Evolutionary conservation across 2,797 vertebrate genomes (phyloP), one percentile per base, ranked within the genome.

Genomic region (Garrulus glandarius): DNA sequence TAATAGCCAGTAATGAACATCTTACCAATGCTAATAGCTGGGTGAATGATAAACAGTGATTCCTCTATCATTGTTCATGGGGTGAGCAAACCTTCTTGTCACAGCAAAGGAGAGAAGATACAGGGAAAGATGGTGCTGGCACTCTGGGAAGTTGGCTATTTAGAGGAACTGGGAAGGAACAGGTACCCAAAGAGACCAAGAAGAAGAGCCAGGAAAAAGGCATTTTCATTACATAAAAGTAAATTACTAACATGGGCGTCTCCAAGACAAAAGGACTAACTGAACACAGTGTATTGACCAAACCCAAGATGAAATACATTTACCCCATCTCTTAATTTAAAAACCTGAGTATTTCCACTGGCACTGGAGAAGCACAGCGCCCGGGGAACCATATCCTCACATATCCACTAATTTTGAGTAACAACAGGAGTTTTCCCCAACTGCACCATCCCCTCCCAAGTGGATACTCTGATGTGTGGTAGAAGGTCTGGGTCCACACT

Each of bases 1-100:
- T 81, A 94, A 95, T 19, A 87, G 95, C 72, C 87, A 47, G 39
- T 93, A 92, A 95, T 72, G 87, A 96, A 82, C 79, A 85, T 87
- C 93, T 90, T 65, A 95, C 91, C 93, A 88, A 80, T 52, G 82
- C 57, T 93, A 94, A 87, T 84, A 91, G 78, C 87, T 56, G 50
- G 63, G 65, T 5, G 1, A 72, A 83, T 41, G 87, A 93, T 64
- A 86, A 96, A 92, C 76, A 69, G 30, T 46, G 65, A 90, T 88
- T 94, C 56, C 77, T 41, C 49, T 50, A 52, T 47, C 92, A 36
- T 0, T 37, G 34, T 43, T 74, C 57, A 44, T 1, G 0, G 20
- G 16, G 43, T 78, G 43, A 87, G 64, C 1, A 12, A 90, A 71
- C 18, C 79, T 68, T 36, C 72, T 41, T 69, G 85, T 15, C 30